Percentiles rank a stretch among this genome's conserved stretches.
Conservation (phyloP, 1,140 invertebrate genomes). For the silkworm (Bombyx mori) region ASM3026992v2 NC_085124.1:10794001-10794500, state of each 20-base stretch:
- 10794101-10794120: slow-evolving; percentile 14
- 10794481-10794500: no score
- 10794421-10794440: slow-evolving; percentile 25
- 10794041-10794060: no score
- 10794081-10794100: neutral
- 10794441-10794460: no score
- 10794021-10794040: no score
- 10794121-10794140: slow-evolving; percentile 17
- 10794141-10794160: slow-evolving; percentile 15
- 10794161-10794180: slow-evolving; percentile 51
- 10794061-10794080: no score
- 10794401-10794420: slow-evolving; percentile 17
- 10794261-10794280: neutral
- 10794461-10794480: no score
- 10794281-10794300: slow-evolving; percentile 4
- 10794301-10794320: slow-evolving; percentile 18
- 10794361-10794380: slow-evolving; percentile 26
- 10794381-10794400: slow-evolving; percentile 21
- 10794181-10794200: slow-evolving; percentile 43
- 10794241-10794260: neutral
- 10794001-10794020: no score
- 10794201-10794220: slow-evolving; percentile 29
- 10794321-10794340: slow-evolving; percentile 51
- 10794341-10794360: slow-evolving; percentile 10
- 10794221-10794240: slow-evolving; percentile 1